A percentile compares a stretch with the other conserved stretches of the same genome.
Conservation (phyloP, 2,797 vertebrate genomes). For the Chrysocyon brachyurus region DNA sequence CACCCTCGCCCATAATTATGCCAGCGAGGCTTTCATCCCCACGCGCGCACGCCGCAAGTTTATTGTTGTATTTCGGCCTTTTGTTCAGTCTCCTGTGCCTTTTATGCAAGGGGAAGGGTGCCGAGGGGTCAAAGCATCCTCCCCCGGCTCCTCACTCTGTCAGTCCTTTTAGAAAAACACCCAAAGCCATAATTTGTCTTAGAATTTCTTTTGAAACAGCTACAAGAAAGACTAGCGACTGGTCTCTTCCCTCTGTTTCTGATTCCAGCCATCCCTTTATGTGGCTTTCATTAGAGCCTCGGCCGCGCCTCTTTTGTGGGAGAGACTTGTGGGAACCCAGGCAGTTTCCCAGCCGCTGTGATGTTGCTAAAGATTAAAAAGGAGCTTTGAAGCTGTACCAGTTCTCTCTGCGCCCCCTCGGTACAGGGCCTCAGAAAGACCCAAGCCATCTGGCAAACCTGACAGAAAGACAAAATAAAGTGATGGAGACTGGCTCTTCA, state of each 20-base stretch:
- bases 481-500: constrained; percentile 96
- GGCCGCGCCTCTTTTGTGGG: constrained; percentile 95
- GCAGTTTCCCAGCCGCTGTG: constrained; percentile 98
- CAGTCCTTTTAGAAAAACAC: constrained; percentile 92
- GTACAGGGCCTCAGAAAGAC: constrained; percentile 95
- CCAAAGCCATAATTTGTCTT: constrained; percentile 94
- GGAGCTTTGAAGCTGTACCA: constrained; percentile 98
- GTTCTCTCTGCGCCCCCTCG: constrained; percentile 93
- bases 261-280: constrained; percentile 96
- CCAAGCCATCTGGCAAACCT: constrained; percentile 97
- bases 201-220: constrained; percentile 93
- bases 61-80: constrained; percentile 87
- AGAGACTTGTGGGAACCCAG: constrained; percentile 96
- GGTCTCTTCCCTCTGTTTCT: constrained; percentile 94
- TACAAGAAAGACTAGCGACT: constrained; percentile 94
- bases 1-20: constrained; percentile 84
- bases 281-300: constrained; percentile 98
- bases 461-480: constrained; percentile 96
- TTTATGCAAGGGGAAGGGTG: constrained; percentile 88
- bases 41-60: constrained; percentile 76
- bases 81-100: constrained; percentile 84
- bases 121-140: constrained; percentile 89
- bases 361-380: constrained; percentile 99
- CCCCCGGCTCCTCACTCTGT: constrained; percentile 89
- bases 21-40: constrained; percentile 83